Base-by-base conservation (phyloP, 2,888 invertebrate species). In the Caenorhabditis sp. region DNA sequence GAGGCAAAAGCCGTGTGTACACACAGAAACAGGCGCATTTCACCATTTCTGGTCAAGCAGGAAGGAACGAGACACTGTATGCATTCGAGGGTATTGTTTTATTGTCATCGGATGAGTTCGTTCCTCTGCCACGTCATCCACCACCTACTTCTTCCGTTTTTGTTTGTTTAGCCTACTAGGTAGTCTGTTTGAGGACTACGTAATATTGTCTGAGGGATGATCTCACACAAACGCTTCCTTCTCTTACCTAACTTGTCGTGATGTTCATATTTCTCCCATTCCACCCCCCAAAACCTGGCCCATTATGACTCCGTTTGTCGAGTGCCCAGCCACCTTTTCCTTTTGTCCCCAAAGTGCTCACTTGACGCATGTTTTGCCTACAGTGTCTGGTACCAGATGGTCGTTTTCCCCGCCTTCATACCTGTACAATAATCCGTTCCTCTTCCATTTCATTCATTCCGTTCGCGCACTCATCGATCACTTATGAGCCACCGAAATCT, bases 401-500 rank as follows among this genome's bases (percentile, higher is more conserved):
- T 41, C 41, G 39, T 48, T 50, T 20, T 22, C 22, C 20, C 15
- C 17, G 20, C 32, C 9, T 37, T 56, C 30, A 65, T 66, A 66
- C 66, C 66, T 66, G 56, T 56, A 66, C 27, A 48, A 37, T 32
- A 24, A 22, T 27, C 41, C 50, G 1, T 5, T 20, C 15, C 27
- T 43, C 15, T 35, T 35, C 20, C 30, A 20, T 20, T 17, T 6
- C n/a, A 17, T 30, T 13, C 37, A 4, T 50, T 17, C 32, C 46
- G 45, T 56, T 37, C 65, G 63, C 63, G 63, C 65, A 56, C 65
- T 66, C 66, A 66, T 66, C 66, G 56, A 66, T 56, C 66, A 66
- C 66, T 66, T 66, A 66, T 66, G 66, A 66, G 66, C 66, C 66
- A 66, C 66, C 66, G 66, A 56, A 66, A 50, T 56, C 65, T 56